Percentiles rank a stretch among this genome's conserved stretches.
These are phyloP conservation scores for Aethes cnicana DNA, from an alignment of 2,888 invertebrate genomes.

Conservation along the genomic window DNA sequence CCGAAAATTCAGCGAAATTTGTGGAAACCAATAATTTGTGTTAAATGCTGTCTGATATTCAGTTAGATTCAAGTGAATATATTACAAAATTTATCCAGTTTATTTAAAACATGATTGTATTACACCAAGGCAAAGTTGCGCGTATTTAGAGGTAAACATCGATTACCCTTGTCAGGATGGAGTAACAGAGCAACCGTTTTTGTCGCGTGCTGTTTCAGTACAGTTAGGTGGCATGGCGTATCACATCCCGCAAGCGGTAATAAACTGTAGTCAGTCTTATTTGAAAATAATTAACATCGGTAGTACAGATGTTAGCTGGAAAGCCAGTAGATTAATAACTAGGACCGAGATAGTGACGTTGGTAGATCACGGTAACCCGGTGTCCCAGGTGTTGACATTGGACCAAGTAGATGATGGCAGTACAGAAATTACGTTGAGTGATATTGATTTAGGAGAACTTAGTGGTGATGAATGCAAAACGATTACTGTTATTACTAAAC, in stretches of 20 bases:
- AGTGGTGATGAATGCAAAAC: background rate
- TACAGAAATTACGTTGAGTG: background rate
- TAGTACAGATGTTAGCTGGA: background rate
- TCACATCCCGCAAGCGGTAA: background rate
- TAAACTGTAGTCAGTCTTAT: background rate
- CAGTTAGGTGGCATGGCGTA: background rate
- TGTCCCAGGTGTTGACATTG: background rate
- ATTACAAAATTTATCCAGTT: background rate
- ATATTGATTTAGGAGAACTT: background rate
- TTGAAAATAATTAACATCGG: background rate
- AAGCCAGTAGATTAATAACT: background rate
- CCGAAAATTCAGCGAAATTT: constrained; percentile 13
- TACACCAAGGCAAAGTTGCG: background rate
- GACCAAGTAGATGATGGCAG: too few relatives aligned
- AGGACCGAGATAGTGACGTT: background rate
- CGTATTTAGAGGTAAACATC: background rate
- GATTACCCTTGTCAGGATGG: background rate
- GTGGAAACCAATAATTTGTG: background rate
- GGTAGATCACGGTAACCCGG: background rate
- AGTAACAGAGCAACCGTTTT: background rate
- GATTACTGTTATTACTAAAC: background rate
- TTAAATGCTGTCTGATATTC: background rate
- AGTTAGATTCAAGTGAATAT: background rate
- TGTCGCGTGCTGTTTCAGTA: background rate
- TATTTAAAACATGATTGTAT: background rate